These are phyloP conservation scores for Campylomormyrus numenius DNA, from an alignment of 2,113 vertebrate genomes.

Conservation along the genomic window DNA sequence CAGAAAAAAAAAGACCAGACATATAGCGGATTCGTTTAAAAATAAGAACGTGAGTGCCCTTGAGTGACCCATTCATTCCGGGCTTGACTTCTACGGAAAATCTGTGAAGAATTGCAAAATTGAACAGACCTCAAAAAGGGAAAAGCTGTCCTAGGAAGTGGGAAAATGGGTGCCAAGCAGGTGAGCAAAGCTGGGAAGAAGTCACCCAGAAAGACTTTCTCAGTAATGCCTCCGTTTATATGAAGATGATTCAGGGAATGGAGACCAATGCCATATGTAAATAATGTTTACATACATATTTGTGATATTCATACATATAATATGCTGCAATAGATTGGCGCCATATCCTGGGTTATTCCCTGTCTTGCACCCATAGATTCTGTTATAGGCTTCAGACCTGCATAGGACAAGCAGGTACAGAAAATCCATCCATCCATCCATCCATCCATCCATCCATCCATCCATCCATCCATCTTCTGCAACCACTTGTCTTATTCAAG, in stretches of 20 bases:
- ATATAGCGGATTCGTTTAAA: neutral
- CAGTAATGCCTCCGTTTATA: neutral
- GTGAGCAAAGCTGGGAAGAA: neutral
- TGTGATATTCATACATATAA: neutral
- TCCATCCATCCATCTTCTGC: too few relatives aligned
- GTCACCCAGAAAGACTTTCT: neutral
- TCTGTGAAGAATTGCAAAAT: neutral
- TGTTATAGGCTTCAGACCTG: neutral
- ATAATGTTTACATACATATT: neutral
- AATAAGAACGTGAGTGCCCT: neutral
- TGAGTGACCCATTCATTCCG: neutral
- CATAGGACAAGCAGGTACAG: neutral
- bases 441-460: too few relatives aligned
- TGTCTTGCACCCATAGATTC: too few relatives aligned
- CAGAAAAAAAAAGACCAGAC: neutral
- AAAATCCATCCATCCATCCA: neutral
- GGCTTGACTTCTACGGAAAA: neutral
- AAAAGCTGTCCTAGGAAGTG: neutral
- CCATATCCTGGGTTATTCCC: neutral
- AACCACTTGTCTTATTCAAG: too few relatives aligned
- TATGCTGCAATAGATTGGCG: neutral
- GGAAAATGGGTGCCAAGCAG: neutral
- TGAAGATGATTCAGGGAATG: neutral
- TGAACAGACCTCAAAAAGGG: neutral
- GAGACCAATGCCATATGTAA: neutral